Base-by-base conservation (phyloP, 2,113 vertebrate species). In the Aphelocoma coerulescens region DNA sequence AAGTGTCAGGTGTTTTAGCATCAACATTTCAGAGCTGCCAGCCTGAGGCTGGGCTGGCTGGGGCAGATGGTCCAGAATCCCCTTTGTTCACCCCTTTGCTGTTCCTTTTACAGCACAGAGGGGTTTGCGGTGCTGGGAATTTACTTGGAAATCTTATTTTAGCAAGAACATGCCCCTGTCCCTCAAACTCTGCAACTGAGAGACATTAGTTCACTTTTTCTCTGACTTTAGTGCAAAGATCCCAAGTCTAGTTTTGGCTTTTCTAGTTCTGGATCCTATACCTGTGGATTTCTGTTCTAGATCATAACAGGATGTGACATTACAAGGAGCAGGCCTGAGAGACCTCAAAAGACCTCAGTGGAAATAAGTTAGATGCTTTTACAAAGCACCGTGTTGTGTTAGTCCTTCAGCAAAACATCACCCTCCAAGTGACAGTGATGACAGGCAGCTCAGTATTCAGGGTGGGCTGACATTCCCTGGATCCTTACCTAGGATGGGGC, bases 401-500 rank as follows among this genome's bases (percentile, higher is more conserved):
- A 44, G 24, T 63, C 44, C 66, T 37, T 43, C 18, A 82, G 74
- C 51, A 61, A 63, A 71, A 26, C 16, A 33, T 55, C 71, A 30
- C 12, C 6, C 28, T 9, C 7, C 2, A 6, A 52, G 32, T 10
- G 19, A 1, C 19, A 61, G 66, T 6, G 23, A 19, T 0, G 7
- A 8, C 15, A 51, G 62, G 49, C 43, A 92, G 91, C 85, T 83
- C 62, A 35, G 43, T 20, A 0, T 39, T 61, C 35, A 68, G 54
- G 37, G 44, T 11, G 18, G 35, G 8, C 1, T 20, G 43, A 4
- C 8, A 11, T 52, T 59, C 44, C 58, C 58, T 37, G 51, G 32
- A 30, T 75, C 90, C 97, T 94, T 98, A 99, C 99, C 99, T 37
- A 99, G 95, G n/a, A 98, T 49, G 5, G 99, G 99, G 88, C 99